Conservation (phyloP, 1,140 invertebrate species). For the Heliothis subflexa region DNA sequence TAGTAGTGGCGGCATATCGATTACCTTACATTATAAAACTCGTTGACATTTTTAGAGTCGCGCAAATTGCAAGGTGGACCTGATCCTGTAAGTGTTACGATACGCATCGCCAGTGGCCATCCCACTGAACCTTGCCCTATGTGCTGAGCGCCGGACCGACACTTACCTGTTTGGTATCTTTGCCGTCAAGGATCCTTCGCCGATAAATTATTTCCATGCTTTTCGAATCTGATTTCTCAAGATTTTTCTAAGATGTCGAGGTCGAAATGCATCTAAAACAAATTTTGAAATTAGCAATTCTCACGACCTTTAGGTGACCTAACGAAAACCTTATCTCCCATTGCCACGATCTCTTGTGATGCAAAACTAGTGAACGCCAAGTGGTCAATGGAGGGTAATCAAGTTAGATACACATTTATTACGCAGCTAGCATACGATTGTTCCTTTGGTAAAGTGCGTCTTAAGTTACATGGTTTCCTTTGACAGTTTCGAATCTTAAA, state of each 20-base stretch:
- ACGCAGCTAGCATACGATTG: not conserved
- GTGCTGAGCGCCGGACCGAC: not conserved
- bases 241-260: not conserved
- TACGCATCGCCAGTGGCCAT: not conserved
- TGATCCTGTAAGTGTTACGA: conserved; percentile 24
- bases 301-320: no score
- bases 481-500: not conserved
- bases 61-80: conserved; percentile 44
- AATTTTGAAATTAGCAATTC: no score
- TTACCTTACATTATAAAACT: conserved; percentile 45
- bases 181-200: no score
- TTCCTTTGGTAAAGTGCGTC: not conserved
- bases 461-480: not conserved
- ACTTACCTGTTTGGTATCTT: not conserved
- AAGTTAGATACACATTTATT: no score
- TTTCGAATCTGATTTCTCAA: not conserved
- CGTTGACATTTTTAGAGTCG: conserved; percentile 46
- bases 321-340: no score
- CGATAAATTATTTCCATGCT: no score
- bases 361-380: no score
- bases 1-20: conserved; percentile 30
- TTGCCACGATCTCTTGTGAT: no score
- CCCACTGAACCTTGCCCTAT: not conserved
- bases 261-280: no score
- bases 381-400: no score